A percentile compares a stretch with the other conserved stretches of the same genome.
These are phyloP conservation scores for Molossus alvarezi DNA, from an alignment of 2,797 vertebrate species.

Conservation along the genomic window DNA sequence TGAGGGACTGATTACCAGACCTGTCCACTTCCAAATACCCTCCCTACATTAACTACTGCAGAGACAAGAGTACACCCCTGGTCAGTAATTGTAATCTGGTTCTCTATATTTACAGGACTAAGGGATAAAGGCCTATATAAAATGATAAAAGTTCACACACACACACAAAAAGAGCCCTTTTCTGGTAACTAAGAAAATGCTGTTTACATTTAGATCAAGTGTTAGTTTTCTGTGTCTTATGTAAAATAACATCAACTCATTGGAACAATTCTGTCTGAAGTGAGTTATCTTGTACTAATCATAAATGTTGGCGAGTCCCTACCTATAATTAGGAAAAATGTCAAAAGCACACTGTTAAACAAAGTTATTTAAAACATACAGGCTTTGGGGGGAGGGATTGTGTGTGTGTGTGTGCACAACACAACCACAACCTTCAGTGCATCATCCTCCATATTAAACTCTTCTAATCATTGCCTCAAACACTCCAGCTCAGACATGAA, in stretches of 20 bases:
- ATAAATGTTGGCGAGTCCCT: not conserved
- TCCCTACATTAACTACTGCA: not conserved
- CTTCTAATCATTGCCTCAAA: not conserved
- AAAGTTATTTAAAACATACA: not conserved
- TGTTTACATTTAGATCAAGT: not conserved
- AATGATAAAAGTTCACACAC: not conserved
- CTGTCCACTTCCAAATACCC: not conserved
- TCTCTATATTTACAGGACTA: not conserved
- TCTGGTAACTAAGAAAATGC: not conserved
- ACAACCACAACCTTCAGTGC: not conserved
- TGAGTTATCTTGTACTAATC: not conserved
- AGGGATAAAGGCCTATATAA: not conserved
- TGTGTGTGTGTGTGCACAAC: not conserved
- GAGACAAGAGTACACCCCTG: not conserved
- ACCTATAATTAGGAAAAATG: conserved; percentile 8
- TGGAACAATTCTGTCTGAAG: not conserved
- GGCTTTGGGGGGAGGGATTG: not conserved
- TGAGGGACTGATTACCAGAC: not conserved
- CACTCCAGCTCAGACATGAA: not conserved
- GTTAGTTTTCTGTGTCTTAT: not conserved
- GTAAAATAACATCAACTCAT: not conserved
- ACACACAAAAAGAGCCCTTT: not conserved
- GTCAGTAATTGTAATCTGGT: not conserved
- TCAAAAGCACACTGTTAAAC: not conserved
- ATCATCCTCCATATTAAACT: not conserved